A percentile compares a stretch with the other conserved stretches of the same genome.
Conservation (phyloP, 2,113 vertebrate genomes). For the Turdus rufiventris region DNA sequence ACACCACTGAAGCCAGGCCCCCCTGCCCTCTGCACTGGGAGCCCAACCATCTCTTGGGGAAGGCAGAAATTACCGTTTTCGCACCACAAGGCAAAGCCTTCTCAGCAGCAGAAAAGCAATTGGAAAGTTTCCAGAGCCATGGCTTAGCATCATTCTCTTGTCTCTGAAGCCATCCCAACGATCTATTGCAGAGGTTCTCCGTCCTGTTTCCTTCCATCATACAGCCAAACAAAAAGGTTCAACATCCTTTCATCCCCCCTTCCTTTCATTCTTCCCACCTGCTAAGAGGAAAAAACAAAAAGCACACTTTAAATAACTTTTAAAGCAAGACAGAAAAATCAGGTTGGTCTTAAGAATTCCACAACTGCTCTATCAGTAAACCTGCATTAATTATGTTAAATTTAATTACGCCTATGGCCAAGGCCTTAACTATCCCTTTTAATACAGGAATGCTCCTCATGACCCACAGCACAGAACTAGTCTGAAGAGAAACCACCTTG, state of each 20-base stretch:
- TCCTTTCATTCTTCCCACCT: constrained; percentile 87
- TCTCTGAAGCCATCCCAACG: constrained; percentile 80
- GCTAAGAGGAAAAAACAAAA: neutral
- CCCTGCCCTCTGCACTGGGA: neutral
- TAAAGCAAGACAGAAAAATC: neutral
- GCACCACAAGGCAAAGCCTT: constrained; percentile 71
- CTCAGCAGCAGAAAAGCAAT: constrained; percentile 87
- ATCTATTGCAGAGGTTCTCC: constrained; percentile 78
- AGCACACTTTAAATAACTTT: neutral
- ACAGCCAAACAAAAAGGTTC: constrained; percentile 77
- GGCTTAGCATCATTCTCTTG: constrained; percentile 81
- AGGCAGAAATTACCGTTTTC: constrained; percentile 75
- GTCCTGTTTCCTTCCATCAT: constrained; percentile 89
- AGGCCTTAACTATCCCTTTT: neutral
- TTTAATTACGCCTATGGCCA: neutral
- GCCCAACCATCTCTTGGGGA: neutral
- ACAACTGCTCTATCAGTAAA: neutral
- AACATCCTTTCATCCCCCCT: constrained; percentile 78
- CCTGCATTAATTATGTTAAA: neutral
- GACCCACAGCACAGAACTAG: neutral
- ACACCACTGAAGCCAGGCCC: neutral
- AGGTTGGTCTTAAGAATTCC: neutral
- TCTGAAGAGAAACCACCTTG: neutral
- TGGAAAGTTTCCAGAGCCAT: constrained; percentile 89
- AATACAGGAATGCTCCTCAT: neutral